Base-by-base conservation (phyloP, 2,888 invertebrate species). In the Chrysomela aeneicollis region DNA sequence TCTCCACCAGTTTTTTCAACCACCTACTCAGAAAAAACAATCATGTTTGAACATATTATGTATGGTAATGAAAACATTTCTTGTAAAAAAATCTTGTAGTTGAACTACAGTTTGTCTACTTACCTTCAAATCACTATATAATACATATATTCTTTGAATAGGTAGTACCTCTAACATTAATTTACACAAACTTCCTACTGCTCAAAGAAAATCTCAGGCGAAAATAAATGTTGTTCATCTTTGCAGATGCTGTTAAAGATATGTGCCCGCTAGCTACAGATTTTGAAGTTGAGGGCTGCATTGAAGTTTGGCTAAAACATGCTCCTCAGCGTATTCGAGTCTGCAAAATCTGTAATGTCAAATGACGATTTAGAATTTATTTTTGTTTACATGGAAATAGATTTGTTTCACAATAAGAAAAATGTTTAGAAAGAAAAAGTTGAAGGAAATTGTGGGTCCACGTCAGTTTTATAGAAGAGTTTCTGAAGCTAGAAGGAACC, bases 381-480 rank as follows among this genome's bases (percentile, higher is more conserved):
- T 58, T 58, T 26, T 18, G 49, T 22, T 58, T 17, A 8, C n/a
- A 47, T 47, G 12, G 26, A 57, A 18, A 26, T 47, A 47, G 46
- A 57, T 57, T 57, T 57, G 57, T 57, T 57, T 57, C 47, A 57
- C 57, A 57, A 57, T 57, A 57, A 57, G 21, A 57, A 57, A 57
- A 26, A 57, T 57, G 18, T 57, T 46, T 17, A 57, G 47, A 26
- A 57, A 57, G 17, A 57, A 57, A 17, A 57, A 57, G 57, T 47
- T 57, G 18, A 57, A 57, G 47, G 57, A 57, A 47, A 57, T 57
- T 57, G 57, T 57, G 17, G 57, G 57, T 47, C 26, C 57, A 47
- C 57, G 47, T 30, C 47, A 57, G 47, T 57, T 57, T 47, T 57
- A 47, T 47, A 57, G 47, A 46, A 57, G 47, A 57, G 47, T 57